These are phyloP conservation scores for Spheniscus humboldti DNA, from an alignment of 2,797 vertebrate genomes.

Conservation along the genomic window DNA sequence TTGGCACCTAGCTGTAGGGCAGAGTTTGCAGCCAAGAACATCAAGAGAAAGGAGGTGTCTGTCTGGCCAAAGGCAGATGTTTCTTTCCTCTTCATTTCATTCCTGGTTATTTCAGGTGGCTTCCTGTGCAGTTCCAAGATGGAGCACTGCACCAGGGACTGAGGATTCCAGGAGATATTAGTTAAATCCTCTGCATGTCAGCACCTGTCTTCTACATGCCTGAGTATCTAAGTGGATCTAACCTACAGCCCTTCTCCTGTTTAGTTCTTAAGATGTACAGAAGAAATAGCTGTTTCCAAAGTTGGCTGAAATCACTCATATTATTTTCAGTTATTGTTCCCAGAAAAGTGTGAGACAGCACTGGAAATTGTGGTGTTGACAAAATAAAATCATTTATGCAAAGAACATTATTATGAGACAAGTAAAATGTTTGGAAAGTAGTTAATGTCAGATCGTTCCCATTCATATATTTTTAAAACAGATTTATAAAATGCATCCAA, in stretches of 20 bases:
- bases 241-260: neutral
- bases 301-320: neutral
- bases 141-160: neutral
- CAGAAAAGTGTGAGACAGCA: neutral
- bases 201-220: neutral
- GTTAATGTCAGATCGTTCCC: neutral
- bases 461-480: slow-evolving; percentile 14
- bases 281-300: neutral
- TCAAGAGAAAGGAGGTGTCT: neutral
- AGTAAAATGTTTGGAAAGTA: slow-evolving; percentile 5
- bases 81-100: neutral
- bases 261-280: neutral
- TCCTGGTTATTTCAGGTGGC: neutral
- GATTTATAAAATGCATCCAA: neutral
- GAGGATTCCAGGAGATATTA: neutral
- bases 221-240: neutral
- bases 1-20: neutral
- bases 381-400: slow-evolving; percentile 5
- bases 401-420: neutral
- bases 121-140: neutral
- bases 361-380: neutral
- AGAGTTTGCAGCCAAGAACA: neutral
- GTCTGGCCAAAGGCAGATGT: neutral
- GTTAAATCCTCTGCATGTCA: neutral
- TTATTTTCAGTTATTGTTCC: neutral